A percentile compares a stretch with the other conserved stretches of the same genome.
phyloP scores from a whole-genome alignment of 2,888 invertebrate genomes.

The Noctua comes region DNA sequence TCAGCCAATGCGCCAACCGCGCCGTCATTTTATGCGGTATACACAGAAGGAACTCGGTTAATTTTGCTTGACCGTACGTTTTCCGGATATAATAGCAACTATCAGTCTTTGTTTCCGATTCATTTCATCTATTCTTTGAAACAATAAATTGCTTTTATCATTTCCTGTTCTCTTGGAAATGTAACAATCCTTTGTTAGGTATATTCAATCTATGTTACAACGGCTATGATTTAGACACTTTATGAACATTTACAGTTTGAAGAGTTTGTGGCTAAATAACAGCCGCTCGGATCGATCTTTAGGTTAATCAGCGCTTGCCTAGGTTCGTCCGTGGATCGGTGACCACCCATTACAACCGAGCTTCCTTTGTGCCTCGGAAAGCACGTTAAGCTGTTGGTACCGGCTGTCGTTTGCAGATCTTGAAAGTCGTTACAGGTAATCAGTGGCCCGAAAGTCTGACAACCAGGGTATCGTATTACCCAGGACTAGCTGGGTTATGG shows the following conservation, averaged over 20 bases:
- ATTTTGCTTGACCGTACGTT: constrained; percentile 27
- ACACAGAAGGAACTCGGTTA: neutral
- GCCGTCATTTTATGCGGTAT: too few relatives aligned
- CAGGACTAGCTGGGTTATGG: neutral
- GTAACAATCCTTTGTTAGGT: neutral
- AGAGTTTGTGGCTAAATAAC: too few relatives aligned
- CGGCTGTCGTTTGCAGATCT: too few relatives aligned
- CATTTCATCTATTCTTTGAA: constrained; percentile 59
- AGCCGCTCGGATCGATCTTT: too few relatives aligned
- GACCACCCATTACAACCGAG: neutral
- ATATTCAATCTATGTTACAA: neutral
- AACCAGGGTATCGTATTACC: neutral
- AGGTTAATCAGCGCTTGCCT: neutral
- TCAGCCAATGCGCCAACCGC: too few relatives aligned
- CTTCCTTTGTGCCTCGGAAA: too few relatives aligned
- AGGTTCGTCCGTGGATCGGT: neutral
- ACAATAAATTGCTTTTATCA: constrained; percentile 58
- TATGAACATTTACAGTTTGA: too few relatives aligned
- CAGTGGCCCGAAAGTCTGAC: neutral
- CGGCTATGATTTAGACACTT: too few relatives aligned
- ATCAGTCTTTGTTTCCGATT: constrained; percentile 57
- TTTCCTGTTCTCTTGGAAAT: constrained; percentile 18
- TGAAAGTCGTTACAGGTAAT: too few relatives aligned
- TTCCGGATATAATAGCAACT: constrained; percentile 40
- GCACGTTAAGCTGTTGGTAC: too few relatives aligned